Percentiles rank a stretch among this genome's conserved stretches.
These are phyloP conservation scores for Rotaria socialis DNA, from an alignment of 2,888 invertebrate species.

Conservation along the genomic window DNA sequence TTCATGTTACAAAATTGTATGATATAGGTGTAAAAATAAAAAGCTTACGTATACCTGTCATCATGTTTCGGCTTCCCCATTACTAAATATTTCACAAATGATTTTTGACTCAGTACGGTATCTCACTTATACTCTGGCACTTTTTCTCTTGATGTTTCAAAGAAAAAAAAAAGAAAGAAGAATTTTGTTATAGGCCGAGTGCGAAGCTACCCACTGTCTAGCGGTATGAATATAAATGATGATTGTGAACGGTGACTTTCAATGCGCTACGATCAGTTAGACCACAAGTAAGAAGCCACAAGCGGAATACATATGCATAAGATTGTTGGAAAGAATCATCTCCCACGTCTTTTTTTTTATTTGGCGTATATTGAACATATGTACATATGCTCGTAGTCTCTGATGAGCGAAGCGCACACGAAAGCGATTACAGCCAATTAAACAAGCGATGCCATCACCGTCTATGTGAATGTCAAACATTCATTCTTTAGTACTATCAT, in stretches of 20 bases:
- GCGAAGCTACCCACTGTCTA: not conserved
- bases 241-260: not conserved
- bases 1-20: not conserved
- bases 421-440: not conserved
- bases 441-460: not conserved
- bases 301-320: not conserved
- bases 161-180: not conserved
- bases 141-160: not conserved
- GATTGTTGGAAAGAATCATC: not conserved
- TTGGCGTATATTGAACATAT: not conserved
- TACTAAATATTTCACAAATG: not conserved
- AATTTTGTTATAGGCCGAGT: not conserved
- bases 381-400: not conserved
- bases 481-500: not conserved
- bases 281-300: not conserved
- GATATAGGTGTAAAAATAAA: not conserved
- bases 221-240: not conserved
- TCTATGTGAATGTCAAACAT: slow-evolving; percentile 1
- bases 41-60: not conserved
- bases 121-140: not conserved
- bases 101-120: not conserved
- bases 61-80: not conserved
- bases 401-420: not conserved
- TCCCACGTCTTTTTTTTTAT: not conserved
- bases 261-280: not conserved